Percentiles rank a stretch among this genome's conserved stretches.
These are phyloP conservation scores for Zophobas morio DNA, from an alignment of 1,140 invertebrate genomes.

Conservation along the genomic window DNA sequence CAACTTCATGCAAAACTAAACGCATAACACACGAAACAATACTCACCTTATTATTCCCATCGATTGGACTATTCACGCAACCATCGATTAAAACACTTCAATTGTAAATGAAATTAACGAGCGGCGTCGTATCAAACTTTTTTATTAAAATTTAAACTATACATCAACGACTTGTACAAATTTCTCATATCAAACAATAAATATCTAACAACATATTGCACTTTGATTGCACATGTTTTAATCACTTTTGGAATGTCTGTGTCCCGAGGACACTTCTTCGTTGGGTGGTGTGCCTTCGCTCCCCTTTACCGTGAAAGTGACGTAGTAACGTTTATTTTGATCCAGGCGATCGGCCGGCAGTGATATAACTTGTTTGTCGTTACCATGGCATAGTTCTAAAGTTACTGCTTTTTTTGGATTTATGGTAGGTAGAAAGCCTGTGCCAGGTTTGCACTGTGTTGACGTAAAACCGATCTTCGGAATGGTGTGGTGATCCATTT, in stretches of 20 bases:
- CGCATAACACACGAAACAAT: background rate
- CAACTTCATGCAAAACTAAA: slow-evolving; percentile 4
- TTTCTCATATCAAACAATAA: slow-evolving; percentile 43
- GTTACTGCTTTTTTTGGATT: slow-evolving; percentile 75
- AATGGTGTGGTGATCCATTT: slow-evolving; percentile 82
- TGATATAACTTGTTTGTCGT: slow-evolving; percentile 86
- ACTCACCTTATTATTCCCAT: too few species aligned
- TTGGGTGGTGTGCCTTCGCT: slow-evolving; percentile 50
- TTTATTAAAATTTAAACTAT: slow-evolving; percentile 23
- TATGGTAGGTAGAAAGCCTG: slow-evolving; percentile 74
- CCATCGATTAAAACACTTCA: too few species aligned
- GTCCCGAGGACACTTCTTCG: slow-evolving; percentile 49
- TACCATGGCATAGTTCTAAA: slow-evolving; percentile 84
- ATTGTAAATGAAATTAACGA: background rate
- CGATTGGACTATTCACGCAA: too few species aligned
- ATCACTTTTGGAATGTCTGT: slow-evolving; percentile 65
- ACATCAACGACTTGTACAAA: slow-evolving; percentile 37
- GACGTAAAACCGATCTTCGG: slow-evolving; percentile 74
- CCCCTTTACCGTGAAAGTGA: slow-evolving; percentile 90
- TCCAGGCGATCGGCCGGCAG: slow-evolving; percentile 87
- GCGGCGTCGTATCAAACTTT: slow-evolving; percentile 9
- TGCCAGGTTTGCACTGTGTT: slow-evolving; percentile 65
- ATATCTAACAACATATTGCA: slow-evolving; percentile 36
- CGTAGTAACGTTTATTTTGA: slow-evolving; percentile 90
- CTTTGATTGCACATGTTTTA: slow-evolving; percentile 48